Evolutionary conservation across 2,797 vertebrate species (phyloP).

Genomic region (Neosalanx taihuensis): DNA sequence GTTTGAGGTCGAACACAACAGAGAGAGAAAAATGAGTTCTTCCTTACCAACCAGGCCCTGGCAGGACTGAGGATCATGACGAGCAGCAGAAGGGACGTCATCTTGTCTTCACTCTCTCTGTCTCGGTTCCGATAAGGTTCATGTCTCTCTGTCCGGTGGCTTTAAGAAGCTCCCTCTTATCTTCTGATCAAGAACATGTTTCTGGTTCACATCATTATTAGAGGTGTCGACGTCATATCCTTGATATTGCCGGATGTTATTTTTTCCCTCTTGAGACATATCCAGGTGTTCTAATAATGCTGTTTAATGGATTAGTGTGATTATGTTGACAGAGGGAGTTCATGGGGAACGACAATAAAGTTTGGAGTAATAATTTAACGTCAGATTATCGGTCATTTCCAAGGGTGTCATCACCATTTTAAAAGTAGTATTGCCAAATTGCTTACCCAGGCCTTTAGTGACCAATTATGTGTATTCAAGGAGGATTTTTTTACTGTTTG

Average conservation of each 20-base stretch:
- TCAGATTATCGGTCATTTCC: too few relatives aligned
- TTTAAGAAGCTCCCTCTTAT: constrained; percentile 61
- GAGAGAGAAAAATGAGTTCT: background rate
- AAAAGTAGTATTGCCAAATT: too few relatives aligned
- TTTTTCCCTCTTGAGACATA: constrained; percentile 32
- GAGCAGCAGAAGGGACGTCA: constrained; percentile 52
- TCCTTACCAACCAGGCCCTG: constrained; percentile 62
- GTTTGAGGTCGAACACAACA: background rate
- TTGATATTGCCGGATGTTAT: constrained; percentile 4
- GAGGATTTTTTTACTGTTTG: too few relatives aligned
- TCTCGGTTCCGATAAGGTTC: constrained; percentile 24
- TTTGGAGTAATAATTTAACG: background rate
- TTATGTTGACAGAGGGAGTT: constrained; percentile 1
- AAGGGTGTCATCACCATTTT: too few relatives aligned
- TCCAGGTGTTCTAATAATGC: background rate
- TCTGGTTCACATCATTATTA: constrained; percentile 44
- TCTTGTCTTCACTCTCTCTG: constrained; percentile 30
- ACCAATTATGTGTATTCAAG: too few relatives aligned
- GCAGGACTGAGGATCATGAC: constrained; percentile 42
- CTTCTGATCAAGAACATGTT: constrained; percentile 39
- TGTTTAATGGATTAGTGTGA: constrained; percentile 3
- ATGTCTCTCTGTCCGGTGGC: background rate
- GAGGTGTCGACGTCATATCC: constrained; percentile 1
- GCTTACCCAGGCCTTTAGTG: too few relatives aligned
- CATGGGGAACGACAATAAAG: constrained; percentile 37